Conservation (phyloP, 2,797 vertebrate species). For the Peromyscus melanophrys region DNA sequence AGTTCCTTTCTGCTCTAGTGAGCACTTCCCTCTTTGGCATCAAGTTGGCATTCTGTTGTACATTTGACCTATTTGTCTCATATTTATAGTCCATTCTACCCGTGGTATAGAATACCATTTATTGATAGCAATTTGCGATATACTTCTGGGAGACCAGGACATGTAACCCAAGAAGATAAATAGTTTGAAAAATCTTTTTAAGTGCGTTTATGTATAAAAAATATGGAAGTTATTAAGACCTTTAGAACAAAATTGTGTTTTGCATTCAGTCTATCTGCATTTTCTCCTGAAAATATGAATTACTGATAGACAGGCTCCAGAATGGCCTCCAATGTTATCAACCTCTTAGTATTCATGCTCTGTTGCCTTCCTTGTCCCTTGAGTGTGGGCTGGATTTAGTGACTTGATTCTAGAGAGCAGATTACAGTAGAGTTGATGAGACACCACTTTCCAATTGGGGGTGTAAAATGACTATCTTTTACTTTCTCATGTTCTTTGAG, state of each 20-base stretch:
- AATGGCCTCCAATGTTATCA: not conserved
- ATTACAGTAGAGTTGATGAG: not conserved
- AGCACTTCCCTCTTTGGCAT: not conserved
- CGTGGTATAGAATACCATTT: not conserved
- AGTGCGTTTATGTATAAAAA: not conserved
- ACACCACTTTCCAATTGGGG: not conserved
- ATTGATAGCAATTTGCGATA: not conserved
- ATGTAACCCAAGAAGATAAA: not conserved
- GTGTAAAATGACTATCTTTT: not conserved
- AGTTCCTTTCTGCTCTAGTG: not conserved
- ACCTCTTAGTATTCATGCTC: not conserved
- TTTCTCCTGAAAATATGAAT: not conserved
- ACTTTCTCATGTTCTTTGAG: not conserved
- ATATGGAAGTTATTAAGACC: not conserved
- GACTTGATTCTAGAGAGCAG: not conserved
- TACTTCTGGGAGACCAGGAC: not conserved
- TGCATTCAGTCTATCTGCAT: not conserved
- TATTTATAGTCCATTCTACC: not conserved
- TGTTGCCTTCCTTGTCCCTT: not conserved
- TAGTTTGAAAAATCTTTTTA: not conserved
- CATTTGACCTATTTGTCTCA: not conserved
- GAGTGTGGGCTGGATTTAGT: not conserved
- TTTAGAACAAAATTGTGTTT: not conserved
- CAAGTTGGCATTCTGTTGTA: not conserved
- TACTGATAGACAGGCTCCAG: not conserved